These are phyloP conservation scores for Falcunculus frontatus DNA, from an alignment of 2,113 vertebrate species.

Conservation along the genomic window DNA sequence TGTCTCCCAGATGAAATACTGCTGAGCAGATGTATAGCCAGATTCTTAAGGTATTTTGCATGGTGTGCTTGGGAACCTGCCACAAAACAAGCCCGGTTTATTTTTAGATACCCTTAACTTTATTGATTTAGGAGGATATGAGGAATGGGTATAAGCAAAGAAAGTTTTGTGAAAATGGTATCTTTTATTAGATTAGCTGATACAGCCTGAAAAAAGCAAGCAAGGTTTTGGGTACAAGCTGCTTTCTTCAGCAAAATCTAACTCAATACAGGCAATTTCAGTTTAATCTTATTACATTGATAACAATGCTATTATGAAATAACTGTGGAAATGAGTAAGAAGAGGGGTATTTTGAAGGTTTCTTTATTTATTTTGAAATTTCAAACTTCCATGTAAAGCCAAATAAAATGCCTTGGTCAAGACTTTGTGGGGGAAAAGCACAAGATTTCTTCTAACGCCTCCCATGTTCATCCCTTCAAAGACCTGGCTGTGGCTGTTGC, in stretches of 20 bases:
- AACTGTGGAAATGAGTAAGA: background rate
- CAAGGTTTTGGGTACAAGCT: background rate
- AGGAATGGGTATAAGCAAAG: background rate
- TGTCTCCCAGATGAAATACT: background rate
- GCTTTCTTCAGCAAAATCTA: conserved; percentile 51
- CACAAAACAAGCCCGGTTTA: background rate
- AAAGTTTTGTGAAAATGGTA: conserved; percentile 13
- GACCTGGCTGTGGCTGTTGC: background rate
- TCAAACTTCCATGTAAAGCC: background rate
- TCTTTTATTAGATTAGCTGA: conserved; percentile 64
- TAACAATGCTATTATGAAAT: background rate
- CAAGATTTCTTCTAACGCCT: background rate
- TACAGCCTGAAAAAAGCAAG: conserved; percentile 32
- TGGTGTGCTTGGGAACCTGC: background rate
- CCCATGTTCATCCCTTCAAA: background rate
- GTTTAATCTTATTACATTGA: background rate
- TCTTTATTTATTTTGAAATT: background rate
- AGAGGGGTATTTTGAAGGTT: background rate
- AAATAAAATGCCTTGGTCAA: background rate
- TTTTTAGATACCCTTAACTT: conserved; percentile 48
- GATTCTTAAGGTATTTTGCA: background rate
- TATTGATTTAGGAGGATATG: conserved; percentile 42
- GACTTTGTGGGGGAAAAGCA: background rate
- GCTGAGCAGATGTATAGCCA: background rate
- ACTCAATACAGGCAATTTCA: background rate